phyloP scores from a whole-genome alignment of 2,113 vertebrate species.

The Nothobranchius kuhntae region DNA sequence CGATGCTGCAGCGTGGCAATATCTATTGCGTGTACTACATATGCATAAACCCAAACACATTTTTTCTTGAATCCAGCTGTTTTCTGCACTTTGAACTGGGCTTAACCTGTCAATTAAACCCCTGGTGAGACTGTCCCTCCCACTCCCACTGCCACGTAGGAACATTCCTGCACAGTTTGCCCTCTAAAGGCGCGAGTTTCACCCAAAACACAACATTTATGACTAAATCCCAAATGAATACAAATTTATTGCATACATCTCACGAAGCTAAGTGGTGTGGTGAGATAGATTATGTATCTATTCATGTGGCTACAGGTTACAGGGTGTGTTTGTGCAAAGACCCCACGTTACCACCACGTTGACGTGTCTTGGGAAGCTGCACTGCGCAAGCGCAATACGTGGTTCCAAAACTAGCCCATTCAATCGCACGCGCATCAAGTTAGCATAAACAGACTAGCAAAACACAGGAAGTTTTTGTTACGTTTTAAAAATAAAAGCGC shows the following conservation, averaged over 20 bases:
- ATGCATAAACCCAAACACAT: neutral
- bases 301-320: neutral
- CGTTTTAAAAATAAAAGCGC: slow-evolving; percentile 38
- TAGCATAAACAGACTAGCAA: neutral
- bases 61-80: neutral
- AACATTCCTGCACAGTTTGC: slow-evolving; percentile 56
- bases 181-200: neutral
- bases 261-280: neutral
- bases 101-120: slow-evolving; percentile 39
- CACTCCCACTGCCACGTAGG: slow-evolving; percentile 72
- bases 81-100: neutral
- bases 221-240: neutral
- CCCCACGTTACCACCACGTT: slow-evolving; percentile 79
- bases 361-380: slow-evolving; percentile 61
- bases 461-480: neutral
- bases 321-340: slow-evolving; percentile 30
- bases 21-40: neutral
- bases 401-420: slow-evolving; percentile 60
- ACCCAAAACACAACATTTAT: neutral
- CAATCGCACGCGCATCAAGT: slow-evolving; percentile 31
- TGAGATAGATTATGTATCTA: neutral
- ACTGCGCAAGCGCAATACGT: slow-evolving; percentile 74
- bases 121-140: slow-evolving; percentile 39
- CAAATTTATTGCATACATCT: neutral
- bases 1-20: too few relatives aligned